Conservation (phyloP, 2,797 vertebrate species). For the Gobio occitaniae region DNA sequence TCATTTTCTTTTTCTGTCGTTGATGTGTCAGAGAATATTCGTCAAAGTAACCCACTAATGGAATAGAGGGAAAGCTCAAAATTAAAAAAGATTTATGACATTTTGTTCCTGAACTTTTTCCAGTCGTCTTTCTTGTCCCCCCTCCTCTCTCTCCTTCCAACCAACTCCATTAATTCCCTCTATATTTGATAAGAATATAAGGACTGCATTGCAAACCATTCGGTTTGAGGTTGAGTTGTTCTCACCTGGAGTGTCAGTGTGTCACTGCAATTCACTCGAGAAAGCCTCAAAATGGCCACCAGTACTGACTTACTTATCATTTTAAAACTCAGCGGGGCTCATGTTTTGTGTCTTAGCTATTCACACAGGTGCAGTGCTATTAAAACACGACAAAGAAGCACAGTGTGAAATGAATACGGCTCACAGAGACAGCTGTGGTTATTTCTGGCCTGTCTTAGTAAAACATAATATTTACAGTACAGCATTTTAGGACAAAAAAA, state of each 20-base stretch:
- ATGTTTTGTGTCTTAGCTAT: background rate
- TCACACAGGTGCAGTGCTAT: background rate
- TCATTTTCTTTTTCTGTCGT: constrained; percentile 45
- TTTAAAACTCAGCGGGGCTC: background rate
- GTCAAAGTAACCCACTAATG: constrained; percentile 41
- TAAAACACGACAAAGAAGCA: background rate
- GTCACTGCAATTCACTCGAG: background rate
- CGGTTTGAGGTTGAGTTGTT: background rate
- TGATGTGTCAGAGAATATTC: constrained; percentile 45
- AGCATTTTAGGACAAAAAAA: background rate
- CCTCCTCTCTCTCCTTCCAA: background rate
- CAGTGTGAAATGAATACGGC: background rate
- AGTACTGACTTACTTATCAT: background rate
- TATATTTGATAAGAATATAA: constrained; percentile 21
- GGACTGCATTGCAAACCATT: background rate
- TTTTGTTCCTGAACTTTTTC: constrained; percentile 29
- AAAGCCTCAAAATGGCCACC: constrained; percentile 31
- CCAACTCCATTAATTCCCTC: constrained; percentile 29
- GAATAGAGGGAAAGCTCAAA: constrained; percentile 32
- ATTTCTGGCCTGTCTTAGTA: background rate
- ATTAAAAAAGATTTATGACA: constrained; percentile 49
- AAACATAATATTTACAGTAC: background rate
- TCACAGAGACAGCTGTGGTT: background rate
- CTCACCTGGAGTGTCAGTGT: background rate
- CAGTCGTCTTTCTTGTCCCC: background rate